Conservation (phyloP, 2,888 invertebrate species). For the Tiliacea aurago region DNA sequence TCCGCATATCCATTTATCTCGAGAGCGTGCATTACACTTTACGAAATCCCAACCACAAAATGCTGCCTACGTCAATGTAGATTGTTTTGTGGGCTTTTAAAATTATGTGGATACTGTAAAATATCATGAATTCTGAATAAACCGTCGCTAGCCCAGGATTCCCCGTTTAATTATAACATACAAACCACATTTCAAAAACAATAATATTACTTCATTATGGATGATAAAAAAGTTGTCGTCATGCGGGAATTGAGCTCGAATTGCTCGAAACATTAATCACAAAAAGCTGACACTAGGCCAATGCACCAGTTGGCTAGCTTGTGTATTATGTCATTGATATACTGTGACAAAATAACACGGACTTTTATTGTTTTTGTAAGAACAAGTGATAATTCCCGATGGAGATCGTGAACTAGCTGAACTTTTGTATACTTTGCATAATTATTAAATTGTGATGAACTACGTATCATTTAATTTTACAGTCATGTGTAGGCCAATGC, state of each 20-base stretch:
- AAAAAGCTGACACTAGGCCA: conserved; percentile 47
- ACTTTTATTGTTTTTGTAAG: conserved; percentile 9
- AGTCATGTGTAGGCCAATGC: no score
- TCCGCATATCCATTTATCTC: conserved; percentile 45
- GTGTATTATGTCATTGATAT: conserved; percentile 44
- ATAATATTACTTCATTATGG: neutral
- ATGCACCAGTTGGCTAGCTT: conserved; percentile 47
- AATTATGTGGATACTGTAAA: neutral
- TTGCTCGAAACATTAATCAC: conserved; percentile 38
- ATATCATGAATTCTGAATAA: neutral
- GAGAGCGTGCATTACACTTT: conserved; percentile 28
- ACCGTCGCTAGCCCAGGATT: neutral
- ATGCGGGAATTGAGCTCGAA: conserved; percentile 22
- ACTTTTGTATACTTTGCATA: no score
- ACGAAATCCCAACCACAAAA: conserved; percentile 37
- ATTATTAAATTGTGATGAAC: no score
- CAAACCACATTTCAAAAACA: conserved; percentile 10
- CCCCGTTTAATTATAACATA: neutral
- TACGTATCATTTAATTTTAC: no score
- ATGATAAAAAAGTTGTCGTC: conserved; percentile 5
- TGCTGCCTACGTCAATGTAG: conserved; percentile 9
- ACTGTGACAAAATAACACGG: conserved; percentile 22
- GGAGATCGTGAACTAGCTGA: neutral
- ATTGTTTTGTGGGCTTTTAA: conserved; percentile 19
- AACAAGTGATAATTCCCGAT: conserved; percentile 9